Conservation (phyloP, 2,113 vertebrate species). For the Thalassoma bifasciatum region DNA sequence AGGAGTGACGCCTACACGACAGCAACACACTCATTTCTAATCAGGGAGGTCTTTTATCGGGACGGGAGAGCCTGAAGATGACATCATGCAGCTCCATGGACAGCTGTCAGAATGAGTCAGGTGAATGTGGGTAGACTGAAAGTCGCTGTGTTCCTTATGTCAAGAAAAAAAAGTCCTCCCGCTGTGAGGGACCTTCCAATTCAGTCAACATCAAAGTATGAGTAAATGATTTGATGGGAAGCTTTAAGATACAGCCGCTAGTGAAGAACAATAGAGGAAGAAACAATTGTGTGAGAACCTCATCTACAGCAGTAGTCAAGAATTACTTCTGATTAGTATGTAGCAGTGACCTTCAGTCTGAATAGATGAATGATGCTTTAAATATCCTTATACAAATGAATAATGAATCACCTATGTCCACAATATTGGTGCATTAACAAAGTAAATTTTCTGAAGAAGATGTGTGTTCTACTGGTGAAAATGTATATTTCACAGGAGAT, state of each 20-base stretch:
- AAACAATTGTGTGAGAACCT: conserved; percentile 21
- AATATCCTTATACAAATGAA: too few relatives aligned
- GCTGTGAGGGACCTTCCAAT: conserved; percentile 50
- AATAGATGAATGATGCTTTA: too few relatives aligned
- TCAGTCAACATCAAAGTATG: conserved; percentile 64
- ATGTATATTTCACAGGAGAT: too few relatives aligned
- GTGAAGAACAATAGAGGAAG: conserved; percentile 49
- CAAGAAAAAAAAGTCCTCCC: conserved; percentile 59
- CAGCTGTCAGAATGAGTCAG: conserved; percentile 78
- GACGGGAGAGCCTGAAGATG: conserved; percentile 51
- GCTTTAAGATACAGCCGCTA: conserved; percentile 28
- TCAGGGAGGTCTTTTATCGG: conserved; percentile 38
- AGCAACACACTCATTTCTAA: conserved; percentile 46
- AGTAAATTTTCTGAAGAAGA: too few relatives aligned
- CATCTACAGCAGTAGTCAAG: conserved; percentile 33
- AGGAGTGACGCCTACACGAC: conserved; percentile 50
- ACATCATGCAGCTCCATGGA: conserved; percentile 70
- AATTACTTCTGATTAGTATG: conserved; percentile 30
- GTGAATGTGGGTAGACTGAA: conserved; percentile 70
- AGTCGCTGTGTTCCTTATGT: conserved; percentile 66
- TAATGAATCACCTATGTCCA: too few relatives aligned
- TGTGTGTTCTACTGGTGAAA: too few relatives aligned
- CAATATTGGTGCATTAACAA: too few relatives aligned
- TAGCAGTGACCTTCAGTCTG: conserved; percentile 3
- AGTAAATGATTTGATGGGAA: conserved; percentile 52